Conservation (phyloP, 2,797 vertebrate genomes). For the Fringilla coelebs region DNA sequence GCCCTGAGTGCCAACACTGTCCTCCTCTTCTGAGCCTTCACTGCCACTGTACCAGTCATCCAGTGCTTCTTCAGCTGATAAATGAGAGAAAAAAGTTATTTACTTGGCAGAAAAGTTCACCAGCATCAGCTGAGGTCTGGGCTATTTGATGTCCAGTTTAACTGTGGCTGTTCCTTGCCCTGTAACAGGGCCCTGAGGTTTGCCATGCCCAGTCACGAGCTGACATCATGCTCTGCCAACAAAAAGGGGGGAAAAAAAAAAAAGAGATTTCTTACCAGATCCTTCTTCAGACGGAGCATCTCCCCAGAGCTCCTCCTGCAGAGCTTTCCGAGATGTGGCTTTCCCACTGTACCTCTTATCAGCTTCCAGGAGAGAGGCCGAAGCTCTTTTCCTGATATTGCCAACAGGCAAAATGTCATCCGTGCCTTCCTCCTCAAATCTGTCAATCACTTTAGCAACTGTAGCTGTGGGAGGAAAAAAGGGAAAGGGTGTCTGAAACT, state of each 20-base stretch:
- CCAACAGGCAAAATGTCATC: slow-evolving; percentile 69
- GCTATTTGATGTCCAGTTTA: not conserved
- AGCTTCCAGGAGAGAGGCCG: slow-evolving; percentile 77
- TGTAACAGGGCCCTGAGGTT: not conserved
- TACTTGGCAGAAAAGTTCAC: not conserved
- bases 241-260: not conserved
- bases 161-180: not conserved
- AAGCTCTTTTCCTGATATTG: slow-evolving; percentile 77
- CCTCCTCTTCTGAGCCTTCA: slow-evolving; percentile 33
- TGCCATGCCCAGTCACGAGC: not conserved
- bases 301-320: slow-evolving; percentile 77
- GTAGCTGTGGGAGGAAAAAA: slow-evolving; percentile 70
- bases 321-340: slow-evolving; percentile 82
- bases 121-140: not conserved
- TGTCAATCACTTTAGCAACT: slow-evolving; percentile 86
- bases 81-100: not conserved
- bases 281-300: slow-evolving; percentile 65
- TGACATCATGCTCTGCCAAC: not conserved
- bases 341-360: slow-evolving; percentile 88
- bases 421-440: slow-evolving; percentile 78
- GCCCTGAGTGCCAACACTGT: not conserved
- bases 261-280: slow-evolving; percentile 70
- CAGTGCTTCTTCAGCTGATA: slow-evolving; percentile 49
- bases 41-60: slow-evolving; percentile 46
- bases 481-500: not conserved